phyloP scores from a whole-genome alignment of 2,113 vertebrate genomes.

The Hoplias malabaricus region DNA sequence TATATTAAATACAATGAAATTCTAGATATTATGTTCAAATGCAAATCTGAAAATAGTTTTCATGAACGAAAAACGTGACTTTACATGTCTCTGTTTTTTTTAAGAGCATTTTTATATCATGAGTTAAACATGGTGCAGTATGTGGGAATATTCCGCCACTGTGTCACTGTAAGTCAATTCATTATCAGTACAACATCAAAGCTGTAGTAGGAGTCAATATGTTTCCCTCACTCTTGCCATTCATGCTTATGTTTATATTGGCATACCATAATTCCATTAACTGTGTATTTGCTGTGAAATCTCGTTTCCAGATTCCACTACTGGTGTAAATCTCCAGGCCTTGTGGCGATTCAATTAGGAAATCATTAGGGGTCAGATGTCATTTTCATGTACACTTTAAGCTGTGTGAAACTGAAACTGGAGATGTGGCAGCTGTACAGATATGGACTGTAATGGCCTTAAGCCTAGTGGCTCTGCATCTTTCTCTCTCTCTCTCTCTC shows the following conservation, averaged over 20 bases:
- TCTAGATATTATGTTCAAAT: no score
- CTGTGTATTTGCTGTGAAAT: constrained; percentile 5
- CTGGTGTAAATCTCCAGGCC: constrained; percentile 14
- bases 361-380: constrained; percentile 35
- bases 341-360: constrained; percentile 21
- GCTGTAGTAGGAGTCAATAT: background rate
- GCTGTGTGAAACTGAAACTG: background rate
- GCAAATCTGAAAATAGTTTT: no score
- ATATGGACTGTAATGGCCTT: background rate
- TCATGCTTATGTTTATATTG: background rate
- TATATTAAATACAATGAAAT: no score
- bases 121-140: no score
- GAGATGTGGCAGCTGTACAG: constrained; percentile 19
- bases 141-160: background rate
- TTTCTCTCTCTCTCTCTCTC: background rate
- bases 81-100: no score
- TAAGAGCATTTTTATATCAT: no score
- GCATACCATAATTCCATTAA: constrained; percentile 4
- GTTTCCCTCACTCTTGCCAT: background rate
- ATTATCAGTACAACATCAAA: background rate
- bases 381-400: constrained; percentile 6
- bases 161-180: background rate
- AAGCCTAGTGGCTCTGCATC: background rate
- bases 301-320: constrained; percentile 15
- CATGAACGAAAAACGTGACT: no score